Percentiles rank a stretch among this genome's conserved stretches.
These are phyloP conservation scores for Pluvianellus socialis DNA, from an alignment of 2,113 vertebrate species.

Conservation along the genomic window DNA sequence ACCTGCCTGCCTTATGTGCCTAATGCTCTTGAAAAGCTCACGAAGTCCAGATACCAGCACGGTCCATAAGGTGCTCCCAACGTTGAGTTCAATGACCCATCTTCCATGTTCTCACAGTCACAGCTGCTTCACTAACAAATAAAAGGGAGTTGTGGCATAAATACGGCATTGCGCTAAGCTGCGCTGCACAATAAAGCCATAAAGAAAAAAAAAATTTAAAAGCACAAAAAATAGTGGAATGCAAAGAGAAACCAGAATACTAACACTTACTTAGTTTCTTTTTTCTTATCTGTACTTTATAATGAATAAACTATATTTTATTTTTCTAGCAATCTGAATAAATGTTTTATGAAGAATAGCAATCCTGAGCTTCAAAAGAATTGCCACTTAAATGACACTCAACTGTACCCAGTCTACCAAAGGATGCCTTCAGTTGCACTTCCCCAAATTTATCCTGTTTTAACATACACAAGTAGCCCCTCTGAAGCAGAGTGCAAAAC, in stretches of 20 bases:
- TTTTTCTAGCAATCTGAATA: neutral
- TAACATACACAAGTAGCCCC: neutral
- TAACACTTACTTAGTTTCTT: neutral
- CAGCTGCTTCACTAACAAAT: neutral
- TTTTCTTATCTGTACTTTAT: neutral
- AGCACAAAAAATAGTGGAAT: neutral
- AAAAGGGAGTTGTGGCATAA: neutral
- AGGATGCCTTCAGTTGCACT: too few species aligned
- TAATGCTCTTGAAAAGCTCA: neutral
- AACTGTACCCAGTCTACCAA: neutral
- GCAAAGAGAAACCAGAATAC: neutral
- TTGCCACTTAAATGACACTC: neutral
- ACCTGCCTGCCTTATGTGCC: accelerated
- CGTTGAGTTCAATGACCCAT: accelerated
- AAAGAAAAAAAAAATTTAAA: neutral
- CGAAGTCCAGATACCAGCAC: neutral
- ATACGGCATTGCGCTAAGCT: neutral
- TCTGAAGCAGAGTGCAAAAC: neutral
- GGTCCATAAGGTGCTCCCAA: accelerated
- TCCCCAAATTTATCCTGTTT: neutral
- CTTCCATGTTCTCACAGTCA: neutral
- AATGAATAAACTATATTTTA: neutral
- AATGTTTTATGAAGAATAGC: neutral
- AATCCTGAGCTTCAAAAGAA: neutral
- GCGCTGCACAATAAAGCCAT: neutral